A percentile compares a stretch with the other conserved stretches of the same genome.
Conservation (phyloP, 2,888 invertebrate genomes). For the Agonopterix alstromeriana region DNA sequence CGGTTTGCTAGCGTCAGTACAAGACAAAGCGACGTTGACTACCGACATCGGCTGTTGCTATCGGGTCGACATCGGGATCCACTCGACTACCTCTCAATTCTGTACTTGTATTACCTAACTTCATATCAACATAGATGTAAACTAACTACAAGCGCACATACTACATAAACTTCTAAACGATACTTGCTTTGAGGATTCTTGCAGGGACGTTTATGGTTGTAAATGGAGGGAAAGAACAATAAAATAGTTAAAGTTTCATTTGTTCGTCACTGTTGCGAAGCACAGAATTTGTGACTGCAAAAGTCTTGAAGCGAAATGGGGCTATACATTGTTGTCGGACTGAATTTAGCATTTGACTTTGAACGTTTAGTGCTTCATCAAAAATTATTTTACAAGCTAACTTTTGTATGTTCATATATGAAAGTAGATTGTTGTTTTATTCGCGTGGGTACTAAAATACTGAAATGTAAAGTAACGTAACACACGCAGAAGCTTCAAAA, state of each 20-base stretch:
- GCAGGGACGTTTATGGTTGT: background rate
- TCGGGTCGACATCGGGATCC: slow-evolving; percentile 48
- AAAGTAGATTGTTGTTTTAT: too few species aligned
- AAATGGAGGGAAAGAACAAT: too few species aligned
- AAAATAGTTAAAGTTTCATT: too few species aligned
- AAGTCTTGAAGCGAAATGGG: too few species aligned
- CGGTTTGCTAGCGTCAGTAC: slow-evolving; percentile 62
- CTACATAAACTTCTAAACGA: background rate
- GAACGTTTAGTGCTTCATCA: too few species aligned
- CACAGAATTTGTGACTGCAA: too few species aligned
- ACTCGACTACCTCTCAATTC: slow-evolving; percentile 36
- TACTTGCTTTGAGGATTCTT: background rate
- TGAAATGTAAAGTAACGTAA: slow-evolving; percentile 22
- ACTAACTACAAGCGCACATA: background rate
- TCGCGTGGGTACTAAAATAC: too few species aligned
- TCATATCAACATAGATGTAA: background rate
- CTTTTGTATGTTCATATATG: background rate
- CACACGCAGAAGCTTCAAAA: slow-evolving; percentile 59
- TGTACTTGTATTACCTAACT: slow-evolving; percentile 17
- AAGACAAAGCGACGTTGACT: slow-evolving; percentile 72
- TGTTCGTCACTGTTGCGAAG: too few species aligned
- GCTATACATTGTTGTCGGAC: too few species aligned
- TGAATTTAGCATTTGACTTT: too few species aligned
- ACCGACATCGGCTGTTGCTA: slow-evolving; percentile 60
- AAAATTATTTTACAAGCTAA: background rate